A percentile compares a stretch with the other conserved stretches of the same genome.
These are phyloP conservation scores for Dastarcus helophoroides DNA, from an alignment of 2,888 invertebrate species.

Conservation along the genomic window DNA sequence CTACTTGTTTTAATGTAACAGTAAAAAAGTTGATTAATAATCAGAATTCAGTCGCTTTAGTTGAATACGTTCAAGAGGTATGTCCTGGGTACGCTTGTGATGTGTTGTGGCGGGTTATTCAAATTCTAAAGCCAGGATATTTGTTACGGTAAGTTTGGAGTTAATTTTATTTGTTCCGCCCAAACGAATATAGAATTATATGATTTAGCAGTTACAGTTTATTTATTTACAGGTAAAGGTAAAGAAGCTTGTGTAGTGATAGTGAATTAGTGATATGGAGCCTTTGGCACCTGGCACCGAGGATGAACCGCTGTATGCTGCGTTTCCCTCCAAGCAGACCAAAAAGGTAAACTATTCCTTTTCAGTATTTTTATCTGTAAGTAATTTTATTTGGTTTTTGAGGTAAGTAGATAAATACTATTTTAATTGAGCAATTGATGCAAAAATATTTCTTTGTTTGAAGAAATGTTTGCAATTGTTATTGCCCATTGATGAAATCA, in stretches of 20 bases:
- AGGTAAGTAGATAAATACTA: constrained; percentile 8
- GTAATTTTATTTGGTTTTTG: neutral
- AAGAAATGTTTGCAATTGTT: too few relatives aligned
- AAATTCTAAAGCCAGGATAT: neutral
- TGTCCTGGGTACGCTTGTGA: too few relatives aligned
- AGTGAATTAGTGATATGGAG: constrained; percentile 21
- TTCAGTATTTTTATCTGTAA: constrained; percentile 1
- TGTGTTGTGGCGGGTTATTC: neutral
- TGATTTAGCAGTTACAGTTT: neutral
- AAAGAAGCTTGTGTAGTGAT: constrained; percentile 9
- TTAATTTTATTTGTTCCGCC: neutral
- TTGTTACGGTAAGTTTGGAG: neutral
- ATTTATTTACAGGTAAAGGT: too few relatives aligned
- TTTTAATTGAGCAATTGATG: too few relatives aligned
- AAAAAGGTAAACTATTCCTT: constrained; percentile 25
- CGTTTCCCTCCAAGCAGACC: constrained; percentile 19
- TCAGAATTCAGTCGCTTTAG: too few relatives aligned
- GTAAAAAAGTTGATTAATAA: too few relatives aligned
- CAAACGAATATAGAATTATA: neutral
- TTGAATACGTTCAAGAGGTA: too few relatives aligned
- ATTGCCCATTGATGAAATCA: too few relatives aligned
- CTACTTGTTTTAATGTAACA: too few relatives aligned
- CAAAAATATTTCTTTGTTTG: too few relatives aligned
- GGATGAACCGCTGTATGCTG: constrained; percentile 24
- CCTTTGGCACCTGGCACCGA: constrained; percentile 31